phyloP scores from a whole-genome alignment of 1,140 invertebrate genomes.

The Thalassaphorura encarpata region DNA sequence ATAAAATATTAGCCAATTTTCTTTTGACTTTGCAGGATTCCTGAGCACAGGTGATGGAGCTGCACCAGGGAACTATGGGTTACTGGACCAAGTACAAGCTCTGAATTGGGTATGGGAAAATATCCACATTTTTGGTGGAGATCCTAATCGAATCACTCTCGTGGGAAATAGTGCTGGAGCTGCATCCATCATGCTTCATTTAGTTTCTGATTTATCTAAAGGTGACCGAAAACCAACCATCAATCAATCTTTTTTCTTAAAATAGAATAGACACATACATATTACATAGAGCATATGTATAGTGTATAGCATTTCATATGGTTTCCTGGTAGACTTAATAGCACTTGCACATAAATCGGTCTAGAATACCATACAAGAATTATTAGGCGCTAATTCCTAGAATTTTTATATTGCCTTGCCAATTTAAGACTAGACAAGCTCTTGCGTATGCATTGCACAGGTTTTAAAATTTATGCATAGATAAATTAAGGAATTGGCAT shows the following conservation, averaged over 20 bases:
- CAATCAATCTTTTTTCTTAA: no score
- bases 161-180: conserved; percentile 36
- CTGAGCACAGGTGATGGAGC: conserved; percentile 37
- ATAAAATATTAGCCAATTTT: not conserved
- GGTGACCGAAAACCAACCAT: no score
- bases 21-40: conserved; percentile 34
- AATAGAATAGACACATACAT: no score
- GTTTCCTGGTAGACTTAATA: no score
- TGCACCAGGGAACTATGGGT: conserved; percentile 41
- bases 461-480: not conserved
- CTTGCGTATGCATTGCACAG: no score
- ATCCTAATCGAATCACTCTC: conserved; percentile 38
- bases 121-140: conserved; percentile 39
- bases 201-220: conserved; percentile 32
- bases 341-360: no score
- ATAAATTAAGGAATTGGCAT: not conserved
- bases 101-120: conserved; percentile 40
- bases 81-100: conserved; percentile 41
- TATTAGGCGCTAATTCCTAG: no score
- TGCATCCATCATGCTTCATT: conserved; percentile 33
- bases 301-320: no score
- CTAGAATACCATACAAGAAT: no score
- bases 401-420: no score
- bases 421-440: no score
- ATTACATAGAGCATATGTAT: no score